A percentile compares a stretch with the other conserved stretches of the same genome.
phyloP scores from a whole-genome alignment of 2,888 invertebrate species.

The Drosophila paranaensis region DNA sequence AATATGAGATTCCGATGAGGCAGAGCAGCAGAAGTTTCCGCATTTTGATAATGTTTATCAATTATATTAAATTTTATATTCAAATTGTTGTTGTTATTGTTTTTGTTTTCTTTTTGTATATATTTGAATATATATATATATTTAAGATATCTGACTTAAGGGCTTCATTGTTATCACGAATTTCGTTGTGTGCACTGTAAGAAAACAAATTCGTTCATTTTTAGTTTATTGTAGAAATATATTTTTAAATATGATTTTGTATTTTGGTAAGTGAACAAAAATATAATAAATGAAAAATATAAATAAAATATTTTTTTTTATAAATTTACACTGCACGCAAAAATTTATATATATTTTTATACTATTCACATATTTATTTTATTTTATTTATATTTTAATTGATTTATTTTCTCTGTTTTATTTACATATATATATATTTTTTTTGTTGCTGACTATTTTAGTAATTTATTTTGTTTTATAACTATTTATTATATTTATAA shows the following conservation, averaged over 20 bases:
- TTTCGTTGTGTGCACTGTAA: slow-evolving; percentile 47
- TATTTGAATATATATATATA: slow-evolving; percentile 9
- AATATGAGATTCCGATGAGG: slow-evolving; percentile 40
- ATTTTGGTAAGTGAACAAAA: not conserved
- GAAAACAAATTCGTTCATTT: slow-evolving; percentile 19
- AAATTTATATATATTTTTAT: too few species aligned
- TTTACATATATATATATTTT: too few species aligned
- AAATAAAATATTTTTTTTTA: not conserved
- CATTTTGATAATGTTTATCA: slow-evolving; percentile 31
- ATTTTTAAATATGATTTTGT: not conserved
- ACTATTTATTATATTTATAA: too few species aligned
- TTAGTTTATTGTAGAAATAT: not conserved
- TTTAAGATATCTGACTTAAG: slow-evolving; percentile 7
- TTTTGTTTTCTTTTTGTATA: slow-evolving; percentile 9
- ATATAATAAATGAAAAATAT: not conserved
- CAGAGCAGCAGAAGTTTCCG: slow-evolving; percentile 32
- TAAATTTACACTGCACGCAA: not conserved
- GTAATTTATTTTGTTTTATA: not conserved
- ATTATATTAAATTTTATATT: slow-evolving; percentile 12
- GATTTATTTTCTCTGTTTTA: too few species aligned
- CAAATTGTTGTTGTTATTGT: not conserved
- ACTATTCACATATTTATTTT: not conserved
- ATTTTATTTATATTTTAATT: not conserved
- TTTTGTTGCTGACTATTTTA: too few species aligned
- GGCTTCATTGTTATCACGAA: slow-evolving; percentile 34